Evolutionary conservation across 2,888 invertebrate genomes (phyloP), one percentile per base, ranked within the genome.

Genomic region (Acrobasis consociella): DNA sequence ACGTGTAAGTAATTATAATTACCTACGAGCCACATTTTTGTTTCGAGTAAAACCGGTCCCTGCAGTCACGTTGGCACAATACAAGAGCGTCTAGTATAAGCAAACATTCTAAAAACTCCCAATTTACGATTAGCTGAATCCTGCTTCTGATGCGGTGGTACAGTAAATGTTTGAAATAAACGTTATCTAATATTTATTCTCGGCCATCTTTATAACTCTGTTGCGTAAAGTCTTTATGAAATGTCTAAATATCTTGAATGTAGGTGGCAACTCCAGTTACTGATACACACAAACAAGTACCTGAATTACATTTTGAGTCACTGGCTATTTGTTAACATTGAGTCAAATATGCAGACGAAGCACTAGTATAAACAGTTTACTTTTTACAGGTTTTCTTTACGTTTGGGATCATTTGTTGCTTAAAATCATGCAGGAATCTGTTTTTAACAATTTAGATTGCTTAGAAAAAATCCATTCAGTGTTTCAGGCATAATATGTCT

Each of bases 91-190:
- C 64, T 67, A 68, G 67, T 72, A 70, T 71, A 73, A 72, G 71
- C 70, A 71, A 56, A 68, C 62, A 53, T 55, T 59, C 62, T 74
- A 72, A 76, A 78, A 81, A 81, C 68, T 75, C 69, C 42, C 69
- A 71, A 74, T 80, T 77, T 74, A 74, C 69, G 74, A 75, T 71
- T 73, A 72, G 72, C 67, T 61, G 65, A 68, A 68, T 69, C 65
- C 68, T 73, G 63, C 69, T 67, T 64, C 38, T 52, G 52, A 51
- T 51, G 51, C 8, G 22, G 56, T 65, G 55, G 66, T 62, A 67
- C 64, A 17, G 22, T 63, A 39, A 49, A 63, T 53, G 49, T 49
- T 37, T 49, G 51, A 56, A 65, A 60, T 62, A 50, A 9, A 39
- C 51, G 9, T 62, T 62, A 55, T 62, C 42, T 64, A 59, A 51